Base-by-base conservation (phyloP, 2,797 vertebrate species). In the Leptoclinus maculatus region DNA sequence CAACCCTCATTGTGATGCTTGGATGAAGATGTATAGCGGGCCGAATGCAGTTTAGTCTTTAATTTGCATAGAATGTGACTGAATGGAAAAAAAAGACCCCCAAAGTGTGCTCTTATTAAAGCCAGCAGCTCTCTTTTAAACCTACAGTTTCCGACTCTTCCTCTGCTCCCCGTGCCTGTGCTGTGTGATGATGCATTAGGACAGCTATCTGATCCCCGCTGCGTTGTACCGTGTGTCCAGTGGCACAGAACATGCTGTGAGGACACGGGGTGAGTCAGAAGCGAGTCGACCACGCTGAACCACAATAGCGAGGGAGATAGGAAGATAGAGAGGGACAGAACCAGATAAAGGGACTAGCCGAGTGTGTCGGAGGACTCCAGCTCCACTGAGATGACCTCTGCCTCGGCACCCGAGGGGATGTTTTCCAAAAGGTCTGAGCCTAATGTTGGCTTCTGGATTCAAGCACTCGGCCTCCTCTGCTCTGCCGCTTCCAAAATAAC, bases 381-480 rank as follows among this genome's bases (percentile, higher is more conserved):
- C 74, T 71, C 39, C 81, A 83, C 86, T 54, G 39, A 74, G 74
- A 65, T 80, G 85, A 90, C 88, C 93, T 91, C 83, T 82, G 75
- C 78, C 23, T 78, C 78, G 60, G 70, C 76, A 66, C 78, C 72
- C 51, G 51, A 57, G 76, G 85, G 90, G 85, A 89, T 90, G 64
- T 86, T 91, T 91, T 88, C 74, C 80, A 90, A 89, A 88, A 91
- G 87, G 91, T 92, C 86, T 82, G 82, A 90, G 89, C 91, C 89
- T 86, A 84, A 92, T 83, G 85, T 88, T 87, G 90, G 87, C 88
- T 90, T 85, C 87, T 93, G 87, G 87, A 92, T 87, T 87, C 84
- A 90, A 92, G 83, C 83, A 80, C 86, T 82, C 58, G 13, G 66
- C 83, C 63, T 87, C 79, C 77, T 66, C 65, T 80, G 82, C 78